Base-by-base conservation (phyloP, 2,113 vertebrate species). In the Chloroceryle aenea region DNA sequence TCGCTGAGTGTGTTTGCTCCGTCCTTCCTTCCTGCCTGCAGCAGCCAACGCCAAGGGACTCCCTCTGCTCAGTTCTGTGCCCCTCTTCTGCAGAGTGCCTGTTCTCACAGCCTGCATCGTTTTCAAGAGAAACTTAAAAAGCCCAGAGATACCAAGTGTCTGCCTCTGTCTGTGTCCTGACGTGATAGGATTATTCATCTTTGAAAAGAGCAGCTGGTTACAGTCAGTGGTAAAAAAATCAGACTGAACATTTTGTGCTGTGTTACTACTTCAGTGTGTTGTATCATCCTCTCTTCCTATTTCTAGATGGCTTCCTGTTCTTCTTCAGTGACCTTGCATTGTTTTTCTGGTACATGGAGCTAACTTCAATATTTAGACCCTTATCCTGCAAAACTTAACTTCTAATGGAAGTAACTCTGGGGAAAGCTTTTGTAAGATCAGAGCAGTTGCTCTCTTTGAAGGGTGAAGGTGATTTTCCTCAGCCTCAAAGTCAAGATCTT, bases 201-300 rank as follows among this genome's bases (percentile, higher is more conserved):
- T 62, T 9, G 77, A 53, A 72, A 94, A 30, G 85, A 75, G 81
- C 81, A 87, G 71, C 93, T 93, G 93, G 30, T 64, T 91, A 90
- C 91, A 79, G 94, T 52, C 14, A 2, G 53, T 55, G 38, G 61
- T 74, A 62, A 71, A 74, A 74, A 74, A 84, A 21, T 4, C 67
- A 88, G 84, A 82, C 73, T n/a, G 87, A 79, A 96, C 89, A 23
- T 92, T 96, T 79, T 95, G 95, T 96, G 87, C 93, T 84, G 72
- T 4, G 58, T 94, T 89, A 61, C 42, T 38, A 34, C 89, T 91
- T 29, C 16, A 56, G 29, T 30, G 30, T 32, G 3, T 75, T n/a
- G 73, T 64, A 64, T 71, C 4, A 1, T 20, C 38, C 81, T 95
- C 21, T 38, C 7, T 74, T 78, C 56, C 78, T 93, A 43, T 93